Conservation (phyloP, 2,888 invertebrate genomes). For the Idaea aversata region DNA sequence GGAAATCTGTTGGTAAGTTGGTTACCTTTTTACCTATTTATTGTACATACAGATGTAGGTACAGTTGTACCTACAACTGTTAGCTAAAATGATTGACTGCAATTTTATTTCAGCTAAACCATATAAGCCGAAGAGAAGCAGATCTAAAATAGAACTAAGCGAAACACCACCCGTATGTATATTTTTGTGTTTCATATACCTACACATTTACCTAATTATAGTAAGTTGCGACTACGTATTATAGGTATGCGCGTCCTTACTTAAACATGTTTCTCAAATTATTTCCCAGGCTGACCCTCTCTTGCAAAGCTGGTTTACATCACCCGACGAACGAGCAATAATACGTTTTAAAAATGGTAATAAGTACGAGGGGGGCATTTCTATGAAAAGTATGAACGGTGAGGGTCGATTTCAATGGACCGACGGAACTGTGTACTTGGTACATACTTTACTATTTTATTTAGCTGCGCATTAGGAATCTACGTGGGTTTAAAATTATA, state of each 20-base stretch:
- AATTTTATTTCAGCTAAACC: conserved; percentile 2
- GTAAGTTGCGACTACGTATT: neutral
- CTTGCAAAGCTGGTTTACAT: conserved; percentile 53
- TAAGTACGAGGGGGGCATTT: conserved; percentile 76
- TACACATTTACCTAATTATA: neutral
- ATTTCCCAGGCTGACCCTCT: conserved; percentile 36
- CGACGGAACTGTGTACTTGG: conserved; percentile 79
- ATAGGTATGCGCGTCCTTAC: neutral
- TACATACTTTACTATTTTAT: conserved; percentile 32
- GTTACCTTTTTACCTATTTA: neutral
- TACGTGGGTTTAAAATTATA: neutral
- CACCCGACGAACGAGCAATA: conserved; percentile 65
- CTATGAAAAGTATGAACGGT: conserved; percentile 80
- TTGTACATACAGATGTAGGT: neutral
- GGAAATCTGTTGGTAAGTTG: conserved; percentile 26
- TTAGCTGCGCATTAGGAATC: neutral
- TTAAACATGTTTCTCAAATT: neutral
- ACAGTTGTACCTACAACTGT: neutral
- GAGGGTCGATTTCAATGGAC: conserved; percentile 80
- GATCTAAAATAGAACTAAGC: conserved; percentile 44
- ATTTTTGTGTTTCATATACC: neutral
- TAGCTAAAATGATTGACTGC: neutral
- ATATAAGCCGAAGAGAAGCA: conserved; percentile 38
- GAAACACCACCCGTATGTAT: conserved; percentile 39
- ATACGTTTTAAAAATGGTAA: conserved; percentile 80